Conservation (phyloP, 2,888 invertebrate species). For the Alloplasta piceator region DNA sequence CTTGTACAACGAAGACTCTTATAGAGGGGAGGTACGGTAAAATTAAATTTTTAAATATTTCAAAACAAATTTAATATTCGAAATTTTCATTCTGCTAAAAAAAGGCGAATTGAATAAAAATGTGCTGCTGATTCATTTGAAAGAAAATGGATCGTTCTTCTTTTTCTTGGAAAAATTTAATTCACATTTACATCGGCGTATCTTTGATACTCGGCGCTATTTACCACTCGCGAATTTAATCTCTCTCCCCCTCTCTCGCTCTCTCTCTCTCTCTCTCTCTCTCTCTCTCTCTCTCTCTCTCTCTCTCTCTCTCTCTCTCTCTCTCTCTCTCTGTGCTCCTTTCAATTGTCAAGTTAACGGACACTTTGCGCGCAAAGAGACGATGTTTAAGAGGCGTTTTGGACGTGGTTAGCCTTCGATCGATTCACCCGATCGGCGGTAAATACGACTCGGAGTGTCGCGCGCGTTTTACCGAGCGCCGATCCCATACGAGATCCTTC, state of each 20-base stretch:
- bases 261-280: neutral
- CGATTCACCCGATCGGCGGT: slow-evolving; percentile 72
- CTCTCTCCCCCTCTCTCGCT: neutral
- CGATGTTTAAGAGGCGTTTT: slow-evolving; percentile 68
- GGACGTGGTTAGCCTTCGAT: slow-evolving; percentile 70
- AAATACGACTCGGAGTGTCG: slow-evolving; percentile 59
- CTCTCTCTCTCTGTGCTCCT: slow-evolving; percentile 18
- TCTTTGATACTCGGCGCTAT: too few species aligned
- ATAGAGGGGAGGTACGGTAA: too few species aligned
- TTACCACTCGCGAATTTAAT: neutral
- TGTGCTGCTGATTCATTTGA: neutral
- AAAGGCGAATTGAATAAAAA: too few species aligned
- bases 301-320: neutral
- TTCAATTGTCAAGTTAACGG: slow-evolving; percentile 57
- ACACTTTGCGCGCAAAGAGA: slow-evolving; percentile 63
- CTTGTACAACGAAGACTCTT: too few species aligned
- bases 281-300: neutral
- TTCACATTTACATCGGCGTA: too few species aligned
- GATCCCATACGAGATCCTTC: slow-evolving; percentile 50
- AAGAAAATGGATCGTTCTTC: neutral
- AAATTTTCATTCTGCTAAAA: too few species aligned
- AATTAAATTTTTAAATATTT: too few species aligned
- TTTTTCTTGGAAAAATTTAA: too few species aligned
- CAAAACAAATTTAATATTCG: too few species aligned
- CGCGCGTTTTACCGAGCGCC: neutral